Conservation (phyloP, 1,140 invertebrate species). For the Liolophura sinensis region DNA sequence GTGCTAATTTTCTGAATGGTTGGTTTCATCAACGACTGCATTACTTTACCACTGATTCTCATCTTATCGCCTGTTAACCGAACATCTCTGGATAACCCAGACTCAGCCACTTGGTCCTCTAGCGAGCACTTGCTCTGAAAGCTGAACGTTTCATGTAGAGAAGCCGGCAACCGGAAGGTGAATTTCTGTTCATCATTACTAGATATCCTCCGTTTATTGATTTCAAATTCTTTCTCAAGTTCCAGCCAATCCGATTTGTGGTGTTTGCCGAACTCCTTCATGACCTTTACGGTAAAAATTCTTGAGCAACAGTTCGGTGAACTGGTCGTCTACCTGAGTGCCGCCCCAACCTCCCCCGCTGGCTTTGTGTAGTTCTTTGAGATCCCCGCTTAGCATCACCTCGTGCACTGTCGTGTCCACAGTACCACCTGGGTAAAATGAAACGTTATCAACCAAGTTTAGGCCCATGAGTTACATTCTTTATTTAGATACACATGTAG, state of each 20-base stretch:
- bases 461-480: too few relatives aligned
- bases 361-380: constrained; percentile 26
- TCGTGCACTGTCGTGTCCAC: constrained; percentile 27
- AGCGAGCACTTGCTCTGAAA: too few relatives aligned
- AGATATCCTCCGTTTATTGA: constrained; percentile 19
- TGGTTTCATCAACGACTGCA: constrained; percentile 20
- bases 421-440: constrained; percentile 23
- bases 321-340: constrained; percentile 17
- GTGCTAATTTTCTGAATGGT: constrained; percentile 17
- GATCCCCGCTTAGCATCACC: constrained; percentile 9
- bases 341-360: constrained; percentile 31
- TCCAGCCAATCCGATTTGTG: constrained; percentile 19
- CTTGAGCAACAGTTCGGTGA: constrained; percentile 12
- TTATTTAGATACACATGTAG: too few relatives aligned
- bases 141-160: too few relatives aligned
- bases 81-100: too few relatives aligned
- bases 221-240: constrained; percentile 24
- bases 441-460: too few relatives aligned
- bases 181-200: too few relatives aligned
- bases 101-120: too few relatives aligned
- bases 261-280: constrained; percentile 12
- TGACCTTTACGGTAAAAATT: constrained; percentile 15
- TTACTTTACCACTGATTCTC: constrained; percentile 10
- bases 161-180: too few relatives aligned
- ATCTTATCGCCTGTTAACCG: constrained; percentile 22